Conservation (phyloP, 1,140 invertebrate species). For the Agrilus planipennis region DNA sequence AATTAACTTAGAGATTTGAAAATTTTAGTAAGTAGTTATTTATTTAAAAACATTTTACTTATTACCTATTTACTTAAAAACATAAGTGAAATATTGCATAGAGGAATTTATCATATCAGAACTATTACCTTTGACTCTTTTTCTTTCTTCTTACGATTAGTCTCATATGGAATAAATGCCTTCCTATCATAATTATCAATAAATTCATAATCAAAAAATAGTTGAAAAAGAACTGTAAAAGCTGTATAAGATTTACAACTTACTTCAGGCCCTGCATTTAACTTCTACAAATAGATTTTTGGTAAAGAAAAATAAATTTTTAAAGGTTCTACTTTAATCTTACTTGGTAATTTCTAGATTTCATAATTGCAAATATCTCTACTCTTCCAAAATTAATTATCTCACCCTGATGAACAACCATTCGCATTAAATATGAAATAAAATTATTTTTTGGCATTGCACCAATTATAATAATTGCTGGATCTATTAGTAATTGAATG, state of each 20-base stretch:
- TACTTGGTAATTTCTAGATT: constrained; percentile 22
- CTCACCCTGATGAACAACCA: constrained; percentile 20
- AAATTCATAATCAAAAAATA: constrained; percentile 23
- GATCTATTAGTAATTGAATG: no score
- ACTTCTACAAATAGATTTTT: constrained; percentile 12
- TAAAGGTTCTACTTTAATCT: background rate
- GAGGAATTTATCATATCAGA: no score
- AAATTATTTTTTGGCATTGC: constrained; percentile 19
- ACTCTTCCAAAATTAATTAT: constrained; percentile 20
- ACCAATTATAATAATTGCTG: constrained; percentile 24
- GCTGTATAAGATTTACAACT: constrained; percentile 17
- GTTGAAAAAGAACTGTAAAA: constrained; percentile 17
- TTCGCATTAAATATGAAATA: constrained; percentile 21
- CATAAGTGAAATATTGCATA: no score
- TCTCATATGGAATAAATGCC: constrained; percentile 28
- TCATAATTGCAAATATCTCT: constrained; percentile 23
- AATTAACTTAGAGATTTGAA: no score
- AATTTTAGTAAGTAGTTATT: no score
- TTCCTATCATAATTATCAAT: constrained; percentile 23
- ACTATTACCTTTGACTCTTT: no score
- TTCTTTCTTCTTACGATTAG: no score
- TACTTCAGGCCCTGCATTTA: constrained; percentile 14
- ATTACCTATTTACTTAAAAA: no score
- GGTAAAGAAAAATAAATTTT: background rate
- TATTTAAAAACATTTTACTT: no score